These are phyloP conservation scores for Conus canariensis DNA, from an alignment of 2,888 invertebrate species.

Conservation along the genomic window DNA sequence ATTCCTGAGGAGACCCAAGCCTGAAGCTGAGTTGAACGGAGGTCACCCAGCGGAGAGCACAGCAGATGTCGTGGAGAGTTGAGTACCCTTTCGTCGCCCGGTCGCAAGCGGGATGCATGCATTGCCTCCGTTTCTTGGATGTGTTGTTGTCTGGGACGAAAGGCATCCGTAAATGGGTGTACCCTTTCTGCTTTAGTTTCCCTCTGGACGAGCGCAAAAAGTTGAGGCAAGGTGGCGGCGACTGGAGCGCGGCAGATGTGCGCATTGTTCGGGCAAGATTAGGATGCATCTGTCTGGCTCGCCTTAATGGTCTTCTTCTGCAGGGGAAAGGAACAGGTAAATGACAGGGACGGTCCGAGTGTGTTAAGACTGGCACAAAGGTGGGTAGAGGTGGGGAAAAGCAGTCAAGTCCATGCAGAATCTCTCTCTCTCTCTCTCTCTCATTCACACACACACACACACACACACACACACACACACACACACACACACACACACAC, in stretches of 20 bases:
- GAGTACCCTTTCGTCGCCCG: not conserved
- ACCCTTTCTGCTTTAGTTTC: not conserved
- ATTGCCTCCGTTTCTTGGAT: not conserved
- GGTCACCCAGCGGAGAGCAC: not conserved
- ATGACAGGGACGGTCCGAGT: not conserved
- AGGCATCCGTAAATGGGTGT: not conserved
- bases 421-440: not conserved
- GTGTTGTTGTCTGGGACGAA: not conserved
- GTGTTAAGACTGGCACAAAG: not conserved
- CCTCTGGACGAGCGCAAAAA: not conserved
- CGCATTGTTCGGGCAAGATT: not conserved
- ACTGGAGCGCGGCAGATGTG: not conserved
- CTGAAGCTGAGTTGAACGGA: not conserved
- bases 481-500: too few species aligned
- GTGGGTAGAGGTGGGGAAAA: not conserved
- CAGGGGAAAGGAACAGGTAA: not conserved
- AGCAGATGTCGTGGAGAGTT: not conserved
- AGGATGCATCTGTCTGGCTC: constrained; percentile 22
- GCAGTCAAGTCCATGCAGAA: not conserved
- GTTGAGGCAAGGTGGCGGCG: constrained; percentile 8
- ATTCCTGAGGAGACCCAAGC: not conserved
- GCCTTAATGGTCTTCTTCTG: not conserved
- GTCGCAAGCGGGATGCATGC: not conserved
- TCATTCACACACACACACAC: not conserved
- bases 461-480: too few species aligned